Evolutionary conservation across 2,888 invertebrate species (phyloP), one percentile per base, ranked within the genome.

Genomic region (Orchesellides sinensis): DNA sequence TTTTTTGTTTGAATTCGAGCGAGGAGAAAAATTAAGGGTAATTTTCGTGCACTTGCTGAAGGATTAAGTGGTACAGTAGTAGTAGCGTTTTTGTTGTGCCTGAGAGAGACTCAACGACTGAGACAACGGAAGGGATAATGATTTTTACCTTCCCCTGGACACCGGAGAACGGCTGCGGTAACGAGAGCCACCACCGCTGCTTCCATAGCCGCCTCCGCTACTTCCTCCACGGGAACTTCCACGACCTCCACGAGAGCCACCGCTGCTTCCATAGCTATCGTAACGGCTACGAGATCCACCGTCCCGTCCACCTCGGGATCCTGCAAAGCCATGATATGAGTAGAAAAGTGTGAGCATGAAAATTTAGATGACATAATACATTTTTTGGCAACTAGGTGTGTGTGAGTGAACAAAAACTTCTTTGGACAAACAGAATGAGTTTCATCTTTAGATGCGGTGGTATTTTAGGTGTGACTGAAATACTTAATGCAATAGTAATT

Each of bases 111-210:
- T 82, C 82, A 72, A 72, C 73, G 74, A 83, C 54, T 78, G 78
- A 65, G 72, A 83, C 83, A 75, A 74, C 73, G 74, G 83, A 83
- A 83, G 83, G 83, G 83, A 83, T 72, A 73, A 77, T 77, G 21
- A 63, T 68, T 63, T 83, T 86, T 92, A 92, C 91, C 92, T 92
- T 90, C 91, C 91, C 90, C 91, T 63, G 45, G 78, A 90, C 88
- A 91, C 90, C 84, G 92, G 92, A 82, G 92, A 92, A 85, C 92
- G 91, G 89, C 91, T 91, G 87, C 92, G 90, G 89, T 91, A 92
- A 89, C 91, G 77, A 69, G 87, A 89, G 88, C 91, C 90, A 81
- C 91, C 90, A 74, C 91, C 89, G 65, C 91, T 91, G 73, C 91
- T 89, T 79, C 91, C 90, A 74, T 91, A 89, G 65, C 91, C 91